Evolutionary conservation across 1,140 invertebrate genomes (phyloP).

Genomic region (Drosophila takahashii): DNA sequence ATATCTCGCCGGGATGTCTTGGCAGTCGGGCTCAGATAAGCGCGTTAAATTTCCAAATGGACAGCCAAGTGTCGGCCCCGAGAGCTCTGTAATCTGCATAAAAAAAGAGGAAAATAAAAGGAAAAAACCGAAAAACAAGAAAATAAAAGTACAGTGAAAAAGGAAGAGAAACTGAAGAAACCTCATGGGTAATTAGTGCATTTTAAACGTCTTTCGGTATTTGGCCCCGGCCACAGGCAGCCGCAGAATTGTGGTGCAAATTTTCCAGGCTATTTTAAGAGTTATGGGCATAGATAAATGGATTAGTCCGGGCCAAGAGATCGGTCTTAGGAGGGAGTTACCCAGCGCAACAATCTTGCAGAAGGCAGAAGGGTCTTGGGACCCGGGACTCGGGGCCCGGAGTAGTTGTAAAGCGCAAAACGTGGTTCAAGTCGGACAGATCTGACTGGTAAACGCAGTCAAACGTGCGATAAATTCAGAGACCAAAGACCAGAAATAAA

Average conservation of each 20-base stretch:
- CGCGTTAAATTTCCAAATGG: slow-evolving; percentile 81
- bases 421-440: slow-evolving; percentile 80
- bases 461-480: slow-evolving; percentile 83
- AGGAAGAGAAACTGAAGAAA: slow-evolving; percentile 45
- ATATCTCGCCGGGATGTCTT: slow-evolving; percentile 52
- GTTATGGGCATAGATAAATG: slow-evolving; percentile 84
- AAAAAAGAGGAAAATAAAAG: neutral
- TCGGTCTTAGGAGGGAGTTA: slow-evolving; percentile 16
- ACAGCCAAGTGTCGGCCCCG: slow-evolving; percentile 72
- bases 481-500: slow-evolving; percentile 75
- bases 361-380: neutral
- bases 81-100: slow-evolving; percentile 76
- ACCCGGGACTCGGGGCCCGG: neutral
- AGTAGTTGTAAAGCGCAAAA: slow-evolving; percentile 69
- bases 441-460: slow-evolving; percentile 82
- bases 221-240: slow-evolving; percentile 50
- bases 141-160: slow-evolving; percentile 27
- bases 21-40: slow-evolving; percentile 74
- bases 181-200: slow-evolving; percentile 83
- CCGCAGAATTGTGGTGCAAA: slow-evolving; percentile 49
- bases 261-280: slow-evolving; percentile 83
- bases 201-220: slow-evolving; percentile 82
- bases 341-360: slow-evolving; percentile 42
- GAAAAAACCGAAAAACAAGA: slow-evolving; percentile 21
- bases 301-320: slow-evolving; percentile 61